Evolutionary conservation across 2,113 vertebrate species (phyloP).

Genomic region (Centropus unirufus): DNA sequence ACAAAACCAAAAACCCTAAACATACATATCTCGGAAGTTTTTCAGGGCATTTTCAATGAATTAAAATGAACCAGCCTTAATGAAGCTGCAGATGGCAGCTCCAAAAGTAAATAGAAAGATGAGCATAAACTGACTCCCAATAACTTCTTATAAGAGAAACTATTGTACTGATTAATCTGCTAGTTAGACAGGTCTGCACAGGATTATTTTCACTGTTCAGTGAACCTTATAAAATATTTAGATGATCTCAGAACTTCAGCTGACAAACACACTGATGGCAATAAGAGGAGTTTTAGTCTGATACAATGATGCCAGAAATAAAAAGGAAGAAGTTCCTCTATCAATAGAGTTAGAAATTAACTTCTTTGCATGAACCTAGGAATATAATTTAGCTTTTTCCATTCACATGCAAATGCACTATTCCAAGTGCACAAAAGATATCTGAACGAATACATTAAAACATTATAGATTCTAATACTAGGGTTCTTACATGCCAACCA

Average conservation of each 20-base stretch:
- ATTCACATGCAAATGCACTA: constrained; percentile 75
- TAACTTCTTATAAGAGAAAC: background rate
- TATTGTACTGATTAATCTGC: background rate
- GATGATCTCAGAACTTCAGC: constrained; percentile 57
- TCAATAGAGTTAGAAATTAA: constrained; percentile 35
- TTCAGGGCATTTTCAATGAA: constrained; percentile 26
- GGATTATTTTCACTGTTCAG: constrained; percentile 33
- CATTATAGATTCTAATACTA: constrained; percentile 62
- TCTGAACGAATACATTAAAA: constrained; percentile 73
- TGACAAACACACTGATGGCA: constrained; percentile 55
- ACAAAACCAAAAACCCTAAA: background rate
- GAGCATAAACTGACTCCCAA: background rate
- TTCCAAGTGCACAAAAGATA: constrained; percentile 65
- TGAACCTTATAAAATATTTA: constrained; percentile 70
- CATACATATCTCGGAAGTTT: background rate
- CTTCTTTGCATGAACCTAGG: constrained; percentile 50
- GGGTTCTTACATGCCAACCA: constrained; percentile 57
- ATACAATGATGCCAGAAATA: constrained; percentile 46
- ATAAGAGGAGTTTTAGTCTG: constrained; percentile 40
- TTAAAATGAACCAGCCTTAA: background rate
- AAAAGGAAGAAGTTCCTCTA: constrained; percentile 41
- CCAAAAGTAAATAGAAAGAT: background rate
- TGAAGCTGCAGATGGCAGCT: background rate
- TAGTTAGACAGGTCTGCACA: background rate
- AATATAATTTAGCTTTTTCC: constrained; percentile 66